Percentiles rank a stretch among this genome's conserved stretches.
Evolutionary conservation across 2,797 vertebrate species (phyloP).

Genomic region (Neostethus bicornis): DNA sequence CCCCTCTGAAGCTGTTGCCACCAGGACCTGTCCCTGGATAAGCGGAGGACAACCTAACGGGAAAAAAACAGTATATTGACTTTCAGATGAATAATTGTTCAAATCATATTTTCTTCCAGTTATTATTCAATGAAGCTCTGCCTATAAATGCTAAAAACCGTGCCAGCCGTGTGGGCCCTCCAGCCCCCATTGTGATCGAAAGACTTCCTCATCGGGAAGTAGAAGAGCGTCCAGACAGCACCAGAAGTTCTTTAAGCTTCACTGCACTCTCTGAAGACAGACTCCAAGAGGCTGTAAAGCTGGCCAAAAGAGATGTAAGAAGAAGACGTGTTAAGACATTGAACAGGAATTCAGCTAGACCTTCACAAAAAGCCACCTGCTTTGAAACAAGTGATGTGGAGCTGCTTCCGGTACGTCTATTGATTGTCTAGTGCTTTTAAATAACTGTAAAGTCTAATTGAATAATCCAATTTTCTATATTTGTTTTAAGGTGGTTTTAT

Average conservation of each 20-base stretch:
- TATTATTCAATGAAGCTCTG: conserved; percentile 87
- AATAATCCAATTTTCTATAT: no score
- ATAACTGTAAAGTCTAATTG: neutral
- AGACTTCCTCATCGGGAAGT: conserved; percentile 74
- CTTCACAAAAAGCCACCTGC: conserved; percentile 31
- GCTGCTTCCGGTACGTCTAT: conserved; percentile 53
- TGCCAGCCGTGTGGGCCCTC: conserved; percentile 77
- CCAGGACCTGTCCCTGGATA: no score
- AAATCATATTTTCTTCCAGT: conserved; percentile 68
- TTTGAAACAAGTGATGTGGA: conserved; percentile 51
- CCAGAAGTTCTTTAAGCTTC: conserved; percentile 80
- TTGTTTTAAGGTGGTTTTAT: no score
- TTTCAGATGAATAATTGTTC: no score
- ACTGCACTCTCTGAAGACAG: conserved; percentile 89
- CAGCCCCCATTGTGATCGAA: conserved; percentile 89
- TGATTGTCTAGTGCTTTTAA: neutral
- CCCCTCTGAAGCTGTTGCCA: no score
- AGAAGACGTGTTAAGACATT: conserved; percentile 67
- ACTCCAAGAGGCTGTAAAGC: conserved; percentile 83
- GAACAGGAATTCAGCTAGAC: conserved; percentile 32
- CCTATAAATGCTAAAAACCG: conserved; percentile 80
- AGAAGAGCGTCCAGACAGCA: conserved; percentile 46
- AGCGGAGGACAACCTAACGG: no score
- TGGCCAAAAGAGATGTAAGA: conserved; percentile 89
- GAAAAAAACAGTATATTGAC: no score